These are phyloP conservation scores for Chauna torquata DNA, from an alignment of 2,113 vertebrate species.

Conservation along the genomic window DNA sequence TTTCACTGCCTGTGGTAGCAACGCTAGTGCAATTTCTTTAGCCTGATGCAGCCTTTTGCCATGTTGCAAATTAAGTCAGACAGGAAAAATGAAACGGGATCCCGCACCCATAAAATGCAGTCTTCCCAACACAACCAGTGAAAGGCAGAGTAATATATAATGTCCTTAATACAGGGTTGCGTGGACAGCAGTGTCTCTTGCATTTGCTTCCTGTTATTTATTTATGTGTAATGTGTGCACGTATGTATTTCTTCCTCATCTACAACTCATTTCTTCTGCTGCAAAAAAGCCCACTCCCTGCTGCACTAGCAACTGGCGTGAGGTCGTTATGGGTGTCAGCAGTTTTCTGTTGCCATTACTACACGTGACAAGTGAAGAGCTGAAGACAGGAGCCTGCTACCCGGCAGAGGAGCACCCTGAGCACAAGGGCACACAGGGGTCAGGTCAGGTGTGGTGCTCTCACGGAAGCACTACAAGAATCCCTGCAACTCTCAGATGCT, in stretches of 20 bases:
- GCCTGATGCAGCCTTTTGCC: background rate
- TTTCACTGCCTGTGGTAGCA: background rate
- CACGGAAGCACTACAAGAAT: background rate
- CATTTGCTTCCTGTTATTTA: background rate
- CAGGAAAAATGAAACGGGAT: background rate
- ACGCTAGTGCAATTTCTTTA: background rate
- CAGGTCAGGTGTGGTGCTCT: background rate
- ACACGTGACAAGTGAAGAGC: background rate
- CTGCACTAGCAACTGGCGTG: rapidly evolving
- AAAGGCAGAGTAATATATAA: background rate
- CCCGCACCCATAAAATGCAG: background rate
- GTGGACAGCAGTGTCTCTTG: background rate
- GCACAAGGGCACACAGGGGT: background rate
- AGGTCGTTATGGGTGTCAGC: background rate
- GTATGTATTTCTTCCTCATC: background rate
- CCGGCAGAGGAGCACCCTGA: background rate
- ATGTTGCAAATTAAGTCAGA: background rate
- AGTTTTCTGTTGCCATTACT: background rate
- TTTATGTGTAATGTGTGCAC: background rate
- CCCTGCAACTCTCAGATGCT: background rate
- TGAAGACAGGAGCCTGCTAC: background rate
- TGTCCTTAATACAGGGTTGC: background rate
- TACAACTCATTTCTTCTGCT: background rate
- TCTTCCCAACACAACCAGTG: background rate
- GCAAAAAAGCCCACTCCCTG: background rate